These are phyloP conservation scores for Cylloceria caligata DNA, from an alignment of 2,888 invertebrate genomes.

Conservation along the genomic window DNA sequence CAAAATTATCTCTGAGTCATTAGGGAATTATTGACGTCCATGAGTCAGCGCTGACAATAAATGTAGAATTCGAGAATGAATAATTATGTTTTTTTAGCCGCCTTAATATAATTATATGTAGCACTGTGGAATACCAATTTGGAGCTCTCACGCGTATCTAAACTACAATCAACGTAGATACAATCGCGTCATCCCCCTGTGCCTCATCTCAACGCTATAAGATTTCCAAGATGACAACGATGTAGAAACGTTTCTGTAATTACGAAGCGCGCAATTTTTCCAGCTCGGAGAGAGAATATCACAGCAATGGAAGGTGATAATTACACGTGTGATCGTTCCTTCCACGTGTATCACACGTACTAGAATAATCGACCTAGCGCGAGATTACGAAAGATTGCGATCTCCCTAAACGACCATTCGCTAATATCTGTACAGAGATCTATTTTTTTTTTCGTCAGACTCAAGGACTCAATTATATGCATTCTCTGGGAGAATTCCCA, in stretches of 20 bases:
- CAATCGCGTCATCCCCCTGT: neutral
- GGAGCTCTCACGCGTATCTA: neutral
- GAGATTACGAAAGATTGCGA: slow-evolving; percentile 9
- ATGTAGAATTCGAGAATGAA: no score
- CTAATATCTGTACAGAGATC: neutral
- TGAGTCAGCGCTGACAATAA: no score
- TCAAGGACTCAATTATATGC: slow-evolving; percentile 4
- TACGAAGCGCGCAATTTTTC: slow-evolving; percentile 34
- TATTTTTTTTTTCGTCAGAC: neutral
- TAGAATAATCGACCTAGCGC: neutral
- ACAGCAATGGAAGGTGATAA: slow-evolving; percentile 1
- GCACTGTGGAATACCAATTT: neutral
- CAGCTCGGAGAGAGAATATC: slow-evolving; percentile 2
- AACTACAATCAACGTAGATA: slow-evolving; percentile 1
- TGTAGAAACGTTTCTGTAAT: slow-evolving; percentile 33
- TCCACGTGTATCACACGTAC: neutral
- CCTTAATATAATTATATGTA: no score
- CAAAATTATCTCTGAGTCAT: neutral
- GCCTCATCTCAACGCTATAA: neutral
- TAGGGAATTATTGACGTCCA: neutral
- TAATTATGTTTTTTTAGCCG: no score
- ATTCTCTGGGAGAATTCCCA: neutral
- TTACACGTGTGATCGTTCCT: neutral
- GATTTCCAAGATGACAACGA: neutral
- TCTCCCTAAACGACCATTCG: neutral